Conservation (phyloP, 2,113 vertebrate genomes). For the Oxyruncus cristatus region DNA sequence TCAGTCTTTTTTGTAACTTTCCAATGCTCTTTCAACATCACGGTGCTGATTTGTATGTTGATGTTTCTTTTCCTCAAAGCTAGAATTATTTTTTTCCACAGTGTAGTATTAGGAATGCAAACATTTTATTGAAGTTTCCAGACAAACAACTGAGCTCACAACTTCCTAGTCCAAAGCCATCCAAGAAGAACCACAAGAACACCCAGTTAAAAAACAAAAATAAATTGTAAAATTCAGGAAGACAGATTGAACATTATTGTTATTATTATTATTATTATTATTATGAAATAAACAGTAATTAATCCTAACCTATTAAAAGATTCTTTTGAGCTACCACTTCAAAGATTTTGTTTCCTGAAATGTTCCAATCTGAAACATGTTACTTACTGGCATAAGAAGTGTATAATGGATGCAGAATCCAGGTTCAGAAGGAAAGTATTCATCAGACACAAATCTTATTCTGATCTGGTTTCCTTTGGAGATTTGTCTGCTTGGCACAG, state of each 20-base stretch:
- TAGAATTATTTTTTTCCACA: neutral
- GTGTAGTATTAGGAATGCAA: neutral
- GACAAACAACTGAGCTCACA: neutral
- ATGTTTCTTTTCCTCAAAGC: neutral
- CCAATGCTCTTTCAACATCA: neutral
- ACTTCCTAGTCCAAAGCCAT: neutral
- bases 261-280: neutral
- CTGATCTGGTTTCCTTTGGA: constrained; percentile 93
- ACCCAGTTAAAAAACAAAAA: neutral
- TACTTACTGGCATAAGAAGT: constrained; percentile 84
- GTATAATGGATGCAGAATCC: constrained; percentile 94
- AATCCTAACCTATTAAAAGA: neutral
- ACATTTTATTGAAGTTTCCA: neutral
- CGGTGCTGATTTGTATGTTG: neutral
- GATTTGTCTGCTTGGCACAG: constrained; percentile 79
- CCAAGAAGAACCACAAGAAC: neutral
- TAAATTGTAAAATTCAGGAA: neutral
- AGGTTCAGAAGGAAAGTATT: constrained; percentile 94
- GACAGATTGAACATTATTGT: neutral
- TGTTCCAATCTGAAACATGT: neutral
- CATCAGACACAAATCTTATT: constrained; percentile 93
- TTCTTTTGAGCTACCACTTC: neutral
- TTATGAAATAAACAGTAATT: constrained; percentile 15
- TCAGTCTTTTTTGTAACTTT: neutral
- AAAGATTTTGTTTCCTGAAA: constrained; percentile 6